A percentile compares a stretch with the other conserved stretches of the same genome.
phyloP scores from a whole-genome alignment of 1,140 invertebrate species.

The Panonychus citri region DNA sequence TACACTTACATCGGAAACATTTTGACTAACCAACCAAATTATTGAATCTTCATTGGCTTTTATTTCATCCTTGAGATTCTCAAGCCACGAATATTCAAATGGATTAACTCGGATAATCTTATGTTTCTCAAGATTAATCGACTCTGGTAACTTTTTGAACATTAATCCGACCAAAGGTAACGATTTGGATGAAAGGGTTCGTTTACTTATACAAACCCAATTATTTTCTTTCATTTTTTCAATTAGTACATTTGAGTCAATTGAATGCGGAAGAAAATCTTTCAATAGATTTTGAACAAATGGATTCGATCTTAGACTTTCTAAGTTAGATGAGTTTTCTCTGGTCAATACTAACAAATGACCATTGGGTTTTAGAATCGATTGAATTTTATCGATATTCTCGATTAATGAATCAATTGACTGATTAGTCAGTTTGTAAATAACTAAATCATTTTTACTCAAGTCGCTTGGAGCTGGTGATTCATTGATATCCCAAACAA shows the following conservation, averaged over 20 bases:
- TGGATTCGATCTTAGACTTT: too few relatives aligned
- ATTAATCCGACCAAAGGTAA: background rate
- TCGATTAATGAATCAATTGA: too few relatives aligned
- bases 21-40: background rate
- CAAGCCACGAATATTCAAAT: background rate
- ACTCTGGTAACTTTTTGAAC: background rate
- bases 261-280: too few relatives aligned
- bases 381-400: too few relatives aligned
- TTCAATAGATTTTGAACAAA: too few relatives aligned
- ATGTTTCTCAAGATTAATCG: background rate
- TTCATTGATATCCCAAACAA: background rate
- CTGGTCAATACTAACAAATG: too few relatives aligned
- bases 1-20: slow-evolving; percentile 31
- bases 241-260: too few relatives aligned
- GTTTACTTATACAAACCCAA: background rate
- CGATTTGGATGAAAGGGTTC: background rate
- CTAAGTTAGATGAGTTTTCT: too few relatives aligned
- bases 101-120: background rate
- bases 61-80: background rate
- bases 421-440: background rate
- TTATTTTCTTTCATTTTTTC: background rate
- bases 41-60: background rate
- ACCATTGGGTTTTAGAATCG: too few relatives aligned
- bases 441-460: background rate
- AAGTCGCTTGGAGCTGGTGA: background rate